These are phyloP conservation scores for Beris chalybata DNA, from an alignment of 2,888 invertebrate species.

Conservation along the genomic window DNA sequence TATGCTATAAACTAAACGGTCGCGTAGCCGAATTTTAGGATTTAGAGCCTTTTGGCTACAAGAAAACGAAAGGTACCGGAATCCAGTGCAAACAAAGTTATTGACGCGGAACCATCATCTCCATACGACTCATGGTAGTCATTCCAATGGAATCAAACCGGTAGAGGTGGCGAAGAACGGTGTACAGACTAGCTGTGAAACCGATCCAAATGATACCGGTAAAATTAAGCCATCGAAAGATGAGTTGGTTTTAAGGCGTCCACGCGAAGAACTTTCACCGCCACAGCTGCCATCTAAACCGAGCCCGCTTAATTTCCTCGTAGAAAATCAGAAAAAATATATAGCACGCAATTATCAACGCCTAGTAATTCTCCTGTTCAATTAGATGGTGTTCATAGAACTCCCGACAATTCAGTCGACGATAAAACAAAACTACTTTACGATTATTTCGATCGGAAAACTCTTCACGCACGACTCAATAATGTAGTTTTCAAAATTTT, in stretches of 20 bases:
- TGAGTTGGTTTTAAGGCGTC: constrained; percentile 40
- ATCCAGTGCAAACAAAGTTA: constrained; percentile 47
- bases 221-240: constrained; percentile 12
- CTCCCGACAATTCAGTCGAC: no score
- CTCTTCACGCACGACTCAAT: no score
- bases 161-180: constrained; percentile 14
- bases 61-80: constrained; percentile 53
- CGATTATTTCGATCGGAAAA: no score
- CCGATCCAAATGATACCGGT: constrained; percentile 39
- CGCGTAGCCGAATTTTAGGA: constrained; percentile 51
- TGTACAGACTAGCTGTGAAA: constrained; percentile 44
- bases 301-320: constrained; percentile 44
- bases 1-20: constrained; percentile 26
- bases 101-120: constrained; percentile 46
- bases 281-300: constrained; percentile 3
- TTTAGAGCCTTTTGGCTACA: constrained; percentile 55
- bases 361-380: constrained; percentile 1
- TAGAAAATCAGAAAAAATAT: constrained; percentile 48
- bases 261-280: no score
- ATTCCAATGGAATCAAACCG: constrained; percentile 8
- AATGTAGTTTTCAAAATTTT: no score
- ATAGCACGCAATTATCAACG: constrained; percentile 10
- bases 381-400: neutral
- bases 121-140: constrained; percentile 41
- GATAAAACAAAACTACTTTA: no score